Percentiles rank a stretch among this genome's conserved stretches.
Evolutionary conservation across 2,113 vertebrate species (phyloP).

Genomic region (Cebidichthys violaceus): DNA sequence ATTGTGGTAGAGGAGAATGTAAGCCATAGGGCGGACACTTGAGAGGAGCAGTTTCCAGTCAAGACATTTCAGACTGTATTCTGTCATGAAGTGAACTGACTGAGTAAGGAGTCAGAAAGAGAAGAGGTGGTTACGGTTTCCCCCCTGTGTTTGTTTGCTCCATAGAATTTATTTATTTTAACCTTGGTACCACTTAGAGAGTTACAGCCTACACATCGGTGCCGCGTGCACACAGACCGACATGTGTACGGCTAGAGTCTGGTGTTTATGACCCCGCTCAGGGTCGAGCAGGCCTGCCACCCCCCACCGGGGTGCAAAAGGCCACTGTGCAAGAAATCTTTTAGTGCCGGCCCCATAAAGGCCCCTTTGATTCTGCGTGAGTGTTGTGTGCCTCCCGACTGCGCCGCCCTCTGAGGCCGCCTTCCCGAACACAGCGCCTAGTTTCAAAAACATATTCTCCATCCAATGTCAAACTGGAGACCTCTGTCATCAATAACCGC

Average conservation of each 20-base stretch:
- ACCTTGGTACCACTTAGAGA: slow-evolving; percentile 17
- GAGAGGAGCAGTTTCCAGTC: slow-evolving; percentile 15
- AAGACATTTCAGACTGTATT: slow-evolving; percentile 10
- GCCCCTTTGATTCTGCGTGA: slow-evolving; percentile 54
- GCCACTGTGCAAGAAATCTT: slow-evolving; percentile 70
- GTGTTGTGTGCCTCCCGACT: slow-evolving; percentile 23
- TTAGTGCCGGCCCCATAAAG: slow-evolving; percentile 60
- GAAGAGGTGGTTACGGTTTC: background rate
- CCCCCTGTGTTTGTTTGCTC: background rate
- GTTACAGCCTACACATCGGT: background rate
- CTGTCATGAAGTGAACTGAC: background rate
- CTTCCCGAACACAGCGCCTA: slow-evolving; percentile 18
- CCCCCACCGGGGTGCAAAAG: slow-evolving; percentile 64
- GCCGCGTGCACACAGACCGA: slow-evolving; percentile 7
- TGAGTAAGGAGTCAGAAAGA: background rate
- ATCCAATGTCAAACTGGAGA: background rate
- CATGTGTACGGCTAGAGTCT: slow-evolving; percentile 2
- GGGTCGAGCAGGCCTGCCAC: slow-evolving; percentile 31
- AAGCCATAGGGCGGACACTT: slow-evolving; percentile 24
- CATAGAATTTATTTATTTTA: slow-evolving; percentile 7
- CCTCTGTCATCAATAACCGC: background rate
- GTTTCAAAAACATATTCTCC: slow-evolving; percentile 33
- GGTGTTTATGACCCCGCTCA: slow-evolving; percentile 64
- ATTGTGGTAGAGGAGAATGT: slow-evolving; percentile 53
- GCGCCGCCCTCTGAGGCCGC: slow-evolving; percentile 36